Percentiles rank a stretch among this genome's conserved stretches.
phyloP scores from a whole-genome alignment of 2,888 invertebrate genomes.

The Drosophila atroscutellata region DNA sequence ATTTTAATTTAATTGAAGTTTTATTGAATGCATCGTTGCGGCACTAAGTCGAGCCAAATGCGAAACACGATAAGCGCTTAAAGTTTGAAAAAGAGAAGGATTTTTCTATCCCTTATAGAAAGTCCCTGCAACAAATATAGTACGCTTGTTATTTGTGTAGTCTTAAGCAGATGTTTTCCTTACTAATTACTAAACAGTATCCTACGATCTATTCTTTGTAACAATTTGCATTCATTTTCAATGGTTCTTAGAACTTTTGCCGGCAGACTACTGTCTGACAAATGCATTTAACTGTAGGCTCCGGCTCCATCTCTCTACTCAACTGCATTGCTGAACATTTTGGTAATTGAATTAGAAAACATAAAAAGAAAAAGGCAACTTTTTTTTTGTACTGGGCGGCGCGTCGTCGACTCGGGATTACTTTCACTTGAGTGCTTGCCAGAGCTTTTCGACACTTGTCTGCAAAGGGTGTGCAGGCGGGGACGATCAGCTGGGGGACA shows the following conservation, averaged over 20 bases:
- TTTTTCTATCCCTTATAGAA: background rate
- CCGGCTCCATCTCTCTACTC: background rate
- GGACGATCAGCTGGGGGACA: constrained; percentile 52
- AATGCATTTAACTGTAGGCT: constrained; percentile 9
- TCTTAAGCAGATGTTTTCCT: background rate
- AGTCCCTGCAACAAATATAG: background rate
- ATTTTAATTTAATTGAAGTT: constrained; percentile 80
- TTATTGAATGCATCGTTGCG: constrained; percentile 62
- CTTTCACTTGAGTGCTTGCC: constrained; percentile 74
- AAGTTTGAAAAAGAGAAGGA: background rate
- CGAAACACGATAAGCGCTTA: background rate
- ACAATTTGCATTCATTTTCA: constrained; percentile 26
- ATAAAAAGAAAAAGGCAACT: constrained; percentile 33
- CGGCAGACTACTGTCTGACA: constrained; percentile 18
- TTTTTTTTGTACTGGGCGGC: constrained; percentile 7
- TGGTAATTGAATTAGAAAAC: constrained; percentile 72
- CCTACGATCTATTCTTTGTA: background rate
- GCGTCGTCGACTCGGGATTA: constrained; percentile 53
- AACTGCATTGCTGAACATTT: constrained; percentile 37
- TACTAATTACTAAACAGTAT: constrained; percentile 1
- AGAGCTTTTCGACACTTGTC: constrained; percentile 63
- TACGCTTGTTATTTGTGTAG: background rate
- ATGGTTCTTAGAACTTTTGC: constrained; percentile 32
- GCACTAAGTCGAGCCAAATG: constrained; percentile 32
- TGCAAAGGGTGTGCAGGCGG: constrained; percentile 35